Conservation (phyloP, 2,113 vertebrate genomes). For the Bufo bufo region DNA sequence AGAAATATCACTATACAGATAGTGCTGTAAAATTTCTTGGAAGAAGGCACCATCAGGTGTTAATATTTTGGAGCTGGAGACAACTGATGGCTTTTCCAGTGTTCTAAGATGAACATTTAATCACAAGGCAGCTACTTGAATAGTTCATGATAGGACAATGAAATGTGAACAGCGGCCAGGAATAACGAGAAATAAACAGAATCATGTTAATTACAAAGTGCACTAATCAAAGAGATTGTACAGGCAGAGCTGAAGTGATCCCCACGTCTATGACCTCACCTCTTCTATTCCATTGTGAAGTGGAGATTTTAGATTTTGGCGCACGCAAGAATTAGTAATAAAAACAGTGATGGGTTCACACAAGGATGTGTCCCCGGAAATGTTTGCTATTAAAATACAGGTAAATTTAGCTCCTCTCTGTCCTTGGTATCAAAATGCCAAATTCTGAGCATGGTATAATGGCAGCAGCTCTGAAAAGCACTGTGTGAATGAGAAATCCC, state of each 20-base stretch:
- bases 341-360: background rate
- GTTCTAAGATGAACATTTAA: background rate
- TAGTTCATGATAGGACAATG: constrained; percentile 34
- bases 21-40: constrained; percentile 28
- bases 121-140: background rate
- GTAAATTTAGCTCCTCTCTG: background rate
- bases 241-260: background rate
- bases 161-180: background rate
- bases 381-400: background rate
- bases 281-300: background rate
- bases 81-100: constrained; percentile 25
- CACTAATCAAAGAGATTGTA: constrained; percentile 16
- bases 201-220: background rate
- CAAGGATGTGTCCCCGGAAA: background rate
- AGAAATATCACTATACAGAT: background rate
- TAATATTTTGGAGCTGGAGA: constrained; percentile 9
- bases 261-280: background rate
- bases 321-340: background rate
- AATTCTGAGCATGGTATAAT: no score
- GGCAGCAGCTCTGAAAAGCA: no score
- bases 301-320: background rate
- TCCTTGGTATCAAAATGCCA: no score
- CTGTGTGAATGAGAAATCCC: no score
- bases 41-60: constrained; percentile 12
- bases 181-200: background rate